A percentile compares a stretch with the other conserved stretches of the same genome.
These are phyloP conservation scores for Piscicola geometra DNA, from an alignment of 2,888 invertebrate genomes.

Conservation along the genomic window DNA sequence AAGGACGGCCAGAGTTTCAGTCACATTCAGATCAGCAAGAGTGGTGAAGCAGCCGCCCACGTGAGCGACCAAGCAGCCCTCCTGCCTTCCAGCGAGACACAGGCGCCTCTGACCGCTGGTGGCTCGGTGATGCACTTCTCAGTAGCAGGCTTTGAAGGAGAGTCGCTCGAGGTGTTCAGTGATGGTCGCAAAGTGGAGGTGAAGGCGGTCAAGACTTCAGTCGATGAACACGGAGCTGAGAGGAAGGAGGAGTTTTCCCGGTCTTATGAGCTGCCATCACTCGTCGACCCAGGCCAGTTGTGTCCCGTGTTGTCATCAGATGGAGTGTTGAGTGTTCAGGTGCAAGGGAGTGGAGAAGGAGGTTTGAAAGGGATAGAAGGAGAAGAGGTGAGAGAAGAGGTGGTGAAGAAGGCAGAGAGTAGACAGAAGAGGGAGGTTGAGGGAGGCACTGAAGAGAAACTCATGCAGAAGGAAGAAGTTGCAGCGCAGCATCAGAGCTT, in stretches of 20 bases:
- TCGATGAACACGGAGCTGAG: constrained; percentile 39
- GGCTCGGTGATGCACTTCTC: constrained; percentile 39
- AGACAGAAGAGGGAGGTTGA: neutral
- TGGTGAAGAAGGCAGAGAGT: neutral
- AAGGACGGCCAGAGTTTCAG: neutral
- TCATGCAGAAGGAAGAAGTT: neutral
- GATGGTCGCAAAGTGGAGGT: constrained; percentile 44
- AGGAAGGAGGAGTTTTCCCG: constrained; percentile 41
- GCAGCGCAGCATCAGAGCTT: neutral
- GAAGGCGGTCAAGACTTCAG: constrained; percentile 38
- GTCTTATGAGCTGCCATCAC: constrained; percentile 40
- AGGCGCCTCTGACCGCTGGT: neutral
- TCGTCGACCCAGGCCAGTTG: constrained; percentile 7
- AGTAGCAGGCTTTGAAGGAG: constrained; percentile 39
- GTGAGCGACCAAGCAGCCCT: constrained; percentile 13
- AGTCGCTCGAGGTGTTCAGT: constrained; percentile 40
- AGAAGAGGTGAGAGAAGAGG: neutral
- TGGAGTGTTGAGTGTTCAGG: constrained; percentile 8
- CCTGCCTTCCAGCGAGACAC: neutral
- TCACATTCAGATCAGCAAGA: neutral
- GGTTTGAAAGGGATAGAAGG: neutral
- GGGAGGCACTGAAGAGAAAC: neutral
- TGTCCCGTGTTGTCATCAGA: neutral
- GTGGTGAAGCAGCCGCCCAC: neutral
- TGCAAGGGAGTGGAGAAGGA: neutral